Base-by-base conservation (phyloP, 2,113 vertebrate species). In the Hylia prasina region DNA sequence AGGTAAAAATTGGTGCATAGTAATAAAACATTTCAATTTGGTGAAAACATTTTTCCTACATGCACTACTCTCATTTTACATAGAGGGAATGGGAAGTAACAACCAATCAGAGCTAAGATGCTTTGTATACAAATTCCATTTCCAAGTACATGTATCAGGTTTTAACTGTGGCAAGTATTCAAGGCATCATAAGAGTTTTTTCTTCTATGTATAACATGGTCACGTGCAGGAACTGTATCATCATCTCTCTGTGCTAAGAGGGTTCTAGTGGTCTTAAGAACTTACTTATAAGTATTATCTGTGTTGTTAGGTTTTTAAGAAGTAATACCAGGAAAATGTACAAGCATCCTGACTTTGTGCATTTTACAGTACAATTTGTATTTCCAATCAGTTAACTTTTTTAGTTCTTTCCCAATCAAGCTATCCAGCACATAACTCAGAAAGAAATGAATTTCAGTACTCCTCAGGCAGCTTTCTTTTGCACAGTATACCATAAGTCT, bases 171-270 rank as follows among this genome's bases (percentile, higher is more conserved):
- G 25, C 47, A 83, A 73, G 15, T 18, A 73, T 30, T 35, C n/a
- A 60, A 28, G 14, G 16, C 13, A 51, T 22, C 60, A 40, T 18
- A 65, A n/a, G 15, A 58, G 35, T 42, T 40, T 53, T 13, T 33
- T 22, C 40, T 35, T 82, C 30, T 21, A 56, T 39, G 13, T 54
- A 42, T 9, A 68, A 42, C 10, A 33, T 2, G 11, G 51, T 16
- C 44, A 75, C 0, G 1, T 12, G 11, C 58, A 69, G 28, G 66
- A 64, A 5, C 30, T 58, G 0, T 5, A 60, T 25, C 6, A 11
- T 40, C 50, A 60, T 23, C 15, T 45, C 17, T 40, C 27, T 57
- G 31, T 11, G 13, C 8, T 31, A 84, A 82, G 14, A 58, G 5
- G 0, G 14, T 63, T 35, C 25, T 83, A 70, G 31, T 6, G 2